Conservation (phyloP, 2,888 invertebrate genomes). For the Ochropleura leucogaster region DNA sequence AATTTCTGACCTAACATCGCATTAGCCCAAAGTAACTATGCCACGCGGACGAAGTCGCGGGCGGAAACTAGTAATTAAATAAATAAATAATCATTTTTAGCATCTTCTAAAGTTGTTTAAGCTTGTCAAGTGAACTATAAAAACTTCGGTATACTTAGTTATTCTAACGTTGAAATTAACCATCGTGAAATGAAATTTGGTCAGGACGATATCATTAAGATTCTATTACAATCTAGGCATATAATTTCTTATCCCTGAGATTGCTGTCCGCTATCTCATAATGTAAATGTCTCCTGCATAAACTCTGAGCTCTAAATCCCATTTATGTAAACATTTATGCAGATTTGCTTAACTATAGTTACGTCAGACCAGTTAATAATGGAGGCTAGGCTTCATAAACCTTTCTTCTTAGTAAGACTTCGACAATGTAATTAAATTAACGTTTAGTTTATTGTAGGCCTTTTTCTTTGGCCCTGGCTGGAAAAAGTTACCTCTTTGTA, state of each 20-base stretch:
- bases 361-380: constrained; percentile 15
- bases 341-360: constrained; percentile 28
- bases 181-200: background rate
- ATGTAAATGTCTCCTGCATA: constrained; percentile 36
- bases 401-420: constrained; percentile 6
- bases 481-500: background rate
- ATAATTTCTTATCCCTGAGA: constrained; percentile 1
- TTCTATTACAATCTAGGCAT: background rate
- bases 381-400: background rate
- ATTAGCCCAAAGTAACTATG: too few relatives aligned
- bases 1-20: too few relatives aligned
- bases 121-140: background rate
- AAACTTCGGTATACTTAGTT: background rate
- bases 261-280: background rate
- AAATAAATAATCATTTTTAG: too few relatives aligned
- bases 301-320: constrained; percentile 18
- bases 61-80: too few relatives aligned
- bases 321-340: constrained; percentile 51
- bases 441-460: background rate
- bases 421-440: background rate
- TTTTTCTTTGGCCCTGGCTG: background rate
- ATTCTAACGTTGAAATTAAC: background rate
- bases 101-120: too few relatives aligned
- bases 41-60: too few relatives aligned
- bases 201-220: background rate